phyloP scores from a whole-genome alignment of 2,797 vertebrate genomes.

The Arrhamphus sclerolepis region DNA sequence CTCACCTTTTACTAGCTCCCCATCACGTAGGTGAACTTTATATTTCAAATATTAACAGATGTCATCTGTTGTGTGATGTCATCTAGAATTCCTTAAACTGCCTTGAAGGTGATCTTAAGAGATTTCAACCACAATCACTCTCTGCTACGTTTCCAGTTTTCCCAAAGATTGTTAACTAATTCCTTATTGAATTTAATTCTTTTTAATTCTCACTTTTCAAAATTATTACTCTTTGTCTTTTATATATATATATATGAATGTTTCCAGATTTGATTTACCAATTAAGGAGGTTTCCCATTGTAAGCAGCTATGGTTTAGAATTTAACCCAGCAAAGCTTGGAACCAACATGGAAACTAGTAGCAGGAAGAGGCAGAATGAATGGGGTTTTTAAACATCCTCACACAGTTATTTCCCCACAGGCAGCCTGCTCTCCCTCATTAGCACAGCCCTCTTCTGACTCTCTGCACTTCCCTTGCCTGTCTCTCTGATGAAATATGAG shows the following conservation, averaged over 20 bases:
- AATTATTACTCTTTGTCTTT: background rate
- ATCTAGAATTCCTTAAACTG: too few species aligned
- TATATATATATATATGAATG: background rate
- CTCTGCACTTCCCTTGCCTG: slow-evolving; percentile 32
- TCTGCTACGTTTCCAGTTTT: too few species aligned
- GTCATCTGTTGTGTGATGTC: too few species aligned
- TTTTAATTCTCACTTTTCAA: background rate
- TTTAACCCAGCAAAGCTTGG: too few species aligned
- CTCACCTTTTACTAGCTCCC: too few species aligned
- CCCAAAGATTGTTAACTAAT: too few species aligned
- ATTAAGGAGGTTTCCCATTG: slow-evolving; percentile 9
- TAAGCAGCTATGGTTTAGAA: background rate
- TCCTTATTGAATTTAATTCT: too few species aligned
- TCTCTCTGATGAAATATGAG: slow-evolving; percentile 56
- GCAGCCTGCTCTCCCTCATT: slow-evolving; percentile 54
- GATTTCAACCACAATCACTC: too few species aligned
- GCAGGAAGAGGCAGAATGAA: slow-evolving; percentile 48
- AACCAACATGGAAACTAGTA: slow-evolving; percentile 4
- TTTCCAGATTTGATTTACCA: background rate
- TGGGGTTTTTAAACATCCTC: slow-evolving; percentile 49
- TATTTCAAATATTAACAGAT: too few species aligned
- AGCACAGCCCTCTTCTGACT: slow-evolving; percentile 58
- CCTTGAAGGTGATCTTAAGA: too few species aligned
- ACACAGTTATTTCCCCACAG: slow-evolving; percentile 60
- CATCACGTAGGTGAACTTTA: too few species aligned